Evolutionary conservation across 1,140 invertebrate genomes (phyloP).

Genomic region (Orchesella cincta): DNA sequence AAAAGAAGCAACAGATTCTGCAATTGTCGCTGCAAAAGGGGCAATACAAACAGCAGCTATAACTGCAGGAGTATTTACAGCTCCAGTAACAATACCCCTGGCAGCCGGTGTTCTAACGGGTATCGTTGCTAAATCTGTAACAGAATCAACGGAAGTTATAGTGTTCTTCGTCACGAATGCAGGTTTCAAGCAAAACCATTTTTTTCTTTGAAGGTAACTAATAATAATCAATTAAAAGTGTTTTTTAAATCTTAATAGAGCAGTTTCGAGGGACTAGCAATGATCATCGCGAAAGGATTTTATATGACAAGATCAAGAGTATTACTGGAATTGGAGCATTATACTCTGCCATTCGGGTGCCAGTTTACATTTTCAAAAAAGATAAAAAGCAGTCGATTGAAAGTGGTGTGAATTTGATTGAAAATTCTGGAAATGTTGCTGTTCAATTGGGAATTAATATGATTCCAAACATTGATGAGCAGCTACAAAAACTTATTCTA

Average conservation of each 20-base stretch:
- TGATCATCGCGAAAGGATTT: conserved; percentile 1
- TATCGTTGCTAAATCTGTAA: neutral
- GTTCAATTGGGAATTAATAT: neutral
- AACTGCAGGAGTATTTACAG: neutral
- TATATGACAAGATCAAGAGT: conserved; percentile 4
- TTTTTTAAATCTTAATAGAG: too few species aligned
- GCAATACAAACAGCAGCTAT: neutral
- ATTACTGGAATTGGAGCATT: neutral
- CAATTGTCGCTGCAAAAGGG: neutral
- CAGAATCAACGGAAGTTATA: neutral
- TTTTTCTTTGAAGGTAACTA: too few species aligned
- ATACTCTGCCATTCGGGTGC: conserved; percentile 6
- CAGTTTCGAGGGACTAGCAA: neutral
- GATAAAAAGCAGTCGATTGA: neutral
- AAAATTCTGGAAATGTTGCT: neutral
- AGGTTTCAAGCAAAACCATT: neutral
- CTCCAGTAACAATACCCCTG: neutral
- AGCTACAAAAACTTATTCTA: neutral
- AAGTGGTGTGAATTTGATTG: neutral
- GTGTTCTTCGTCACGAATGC: conserved; percentile 2
- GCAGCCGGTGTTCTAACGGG: neutral
- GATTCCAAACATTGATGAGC: neutral
- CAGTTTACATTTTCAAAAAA: neutral
- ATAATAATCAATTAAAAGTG: too few species aligned
- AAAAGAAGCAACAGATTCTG: neutral